phyloP scores from a whole-genome alignment of 2,888 invertebrate species.

The Digitonthophagus gazella region DNA sequence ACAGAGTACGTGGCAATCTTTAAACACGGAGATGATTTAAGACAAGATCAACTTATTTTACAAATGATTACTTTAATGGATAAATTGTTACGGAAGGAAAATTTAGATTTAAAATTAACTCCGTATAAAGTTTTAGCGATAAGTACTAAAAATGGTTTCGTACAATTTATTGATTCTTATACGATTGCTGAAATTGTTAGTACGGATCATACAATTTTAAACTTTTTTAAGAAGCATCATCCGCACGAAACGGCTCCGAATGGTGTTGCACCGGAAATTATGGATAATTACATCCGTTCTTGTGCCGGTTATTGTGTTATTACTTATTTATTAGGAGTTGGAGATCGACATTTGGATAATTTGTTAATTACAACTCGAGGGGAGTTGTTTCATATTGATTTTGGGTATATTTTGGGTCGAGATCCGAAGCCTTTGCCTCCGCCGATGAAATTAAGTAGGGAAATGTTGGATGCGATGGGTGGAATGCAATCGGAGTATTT shows the following conservation, averaged over 20 bases:
- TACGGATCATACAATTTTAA: slow-evolving; percentile 82
- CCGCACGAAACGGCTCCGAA: slow-evolving; percentile 85
- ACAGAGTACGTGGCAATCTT: slow-evolving; percentile 90
- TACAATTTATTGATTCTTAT: slow-evolving; percentile 91
- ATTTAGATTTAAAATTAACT: slow-evolving; percentile 92
- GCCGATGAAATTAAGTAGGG: slow-evolving; percentile 97
- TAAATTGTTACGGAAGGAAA: slow-evolving; percentile 87
- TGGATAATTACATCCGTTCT: slow-evolving; percentile 95
- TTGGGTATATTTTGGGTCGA: slow-evolving; percentile 94
- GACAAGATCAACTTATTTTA: slow-evolving; percentile 95
- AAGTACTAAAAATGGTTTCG: slow-evolving; percentile 92
- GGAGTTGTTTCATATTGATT: slow-evolving; percentile 95
- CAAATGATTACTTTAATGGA: slow-evolving; percentile 99
- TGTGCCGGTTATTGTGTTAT: slow-evolving; percentile 99
- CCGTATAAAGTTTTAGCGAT: slow-evolving; percentile 96
- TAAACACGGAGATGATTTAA: slow-evolving; percentile 95
- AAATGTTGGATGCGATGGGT: slow-evolving; percentile 99
- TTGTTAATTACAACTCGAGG: slow-evolving; percentile 87
- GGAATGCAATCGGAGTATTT: slow-evolving; percentile 89
- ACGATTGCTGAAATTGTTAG: slow-evolving; percentile 90
- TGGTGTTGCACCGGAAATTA: slow-evolving; percentile 89
- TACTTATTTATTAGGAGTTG: slow-evolving; percentile 95
- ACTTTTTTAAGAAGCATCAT: slow-evolving; percentile 87
- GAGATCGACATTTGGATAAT: slow-evolving; percentile 97
- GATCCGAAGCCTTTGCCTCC: slow-evolving; percentile 99